phyloP scores from a whole-genome alignment of 2,113 vertebrate genomes.

The Aptenodytes forsteri region DNA sequence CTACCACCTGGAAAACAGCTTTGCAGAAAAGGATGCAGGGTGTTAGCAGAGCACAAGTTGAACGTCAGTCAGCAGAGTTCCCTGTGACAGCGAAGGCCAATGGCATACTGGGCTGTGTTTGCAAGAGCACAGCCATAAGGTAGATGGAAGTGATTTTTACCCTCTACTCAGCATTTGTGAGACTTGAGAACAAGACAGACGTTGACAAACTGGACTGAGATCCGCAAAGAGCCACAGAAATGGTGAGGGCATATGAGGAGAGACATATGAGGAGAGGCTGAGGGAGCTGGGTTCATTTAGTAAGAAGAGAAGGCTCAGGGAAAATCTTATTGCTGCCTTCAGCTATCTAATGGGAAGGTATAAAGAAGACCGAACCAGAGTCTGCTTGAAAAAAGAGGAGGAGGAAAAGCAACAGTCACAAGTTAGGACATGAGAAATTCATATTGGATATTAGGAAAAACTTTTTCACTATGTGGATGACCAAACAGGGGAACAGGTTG shows the following conservation, averaged over 20 bases:
- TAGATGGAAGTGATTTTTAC: background rate
- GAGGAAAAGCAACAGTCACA: background rate
- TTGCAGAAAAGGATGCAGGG: background rate
- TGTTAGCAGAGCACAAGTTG: background rate
- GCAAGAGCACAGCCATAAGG: background rate
- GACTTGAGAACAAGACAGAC: background rate
- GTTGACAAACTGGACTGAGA: background rate
- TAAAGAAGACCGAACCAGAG: background rate
- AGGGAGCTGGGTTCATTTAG: accelerated
- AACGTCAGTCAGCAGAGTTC: background rate
- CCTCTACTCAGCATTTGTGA: background rate
- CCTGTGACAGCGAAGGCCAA: background rate
- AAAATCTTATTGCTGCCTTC: background rate
- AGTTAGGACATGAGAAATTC: background rate
- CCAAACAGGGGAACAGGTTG: background rate
- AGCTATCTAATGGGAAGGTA: background rate
- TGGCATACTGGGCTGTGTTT: background rate
- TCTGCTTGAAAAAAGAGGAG: background rate
- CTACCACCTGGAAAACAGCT: background rate
- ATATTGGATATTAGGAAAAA: background rate
- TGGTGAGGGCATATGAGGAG: background rate
- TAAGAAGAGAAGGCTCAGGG: background rate
- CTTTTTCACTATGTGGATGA: background rate
- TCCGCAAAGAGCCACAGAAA: background rate
- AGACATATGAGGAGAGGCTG: background rate